Evolutionary conservation across 2,797 vertebrate species (phyloP).

Genomic region (Lutjanus argentimaculatus): DNA sequence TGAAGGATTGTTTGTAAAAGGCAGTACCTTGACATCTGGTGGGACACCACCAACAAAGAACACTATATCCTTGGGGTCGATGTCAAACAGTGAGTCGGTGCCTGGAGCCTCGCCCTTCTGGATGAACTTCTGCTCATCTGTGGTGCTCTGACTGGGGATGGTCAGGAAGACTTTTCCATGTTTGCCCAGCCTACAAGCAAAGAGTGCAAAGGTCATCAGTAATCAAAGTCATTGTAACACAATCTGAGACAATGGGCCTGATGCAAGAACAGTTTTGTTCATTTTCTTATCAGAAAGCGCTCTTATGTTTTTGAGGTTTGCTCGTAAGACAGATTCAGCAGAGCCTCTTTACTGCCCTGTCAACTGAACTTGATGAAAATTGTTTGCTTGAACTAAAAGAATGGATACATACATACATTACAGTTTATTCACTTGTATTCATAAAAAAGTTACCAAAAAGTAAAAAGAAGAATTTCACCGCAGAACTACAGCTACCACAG

Average conservation of each 20-base stretch:
- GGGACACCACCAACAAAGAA: slow-evolving; percentile 96
- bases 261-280: too few relatives aligned
- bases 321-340: neutral
- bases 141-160: slow-evolving; percentile 91
- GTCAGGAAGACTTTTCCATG: slow-evolving; percentile 97
- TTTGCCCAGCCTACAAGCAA: slow-evolving; percentile 88
- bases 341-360: neutral
- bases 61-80: slow-evolving; percentile 90
- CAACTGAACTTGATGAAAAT: neutral
- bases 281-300: neutral
- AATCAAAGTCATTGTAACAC: neutral
- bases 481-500: too few relatives aligned
- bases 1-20: neutral
- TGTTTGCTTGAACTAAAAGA: neutral
- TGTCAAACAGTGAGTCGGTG: slow-evolving; percentile 91
- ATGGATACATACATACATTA: too few relatives aligned
- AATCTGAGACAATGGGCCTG: neutral
- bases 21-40: slow-evolving; percentile 87
- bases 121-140: slow-evolving; percentile 97
- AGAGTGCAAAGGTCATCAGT: slow-evolving; percentile 16
- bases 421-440: too few relatives aligned
- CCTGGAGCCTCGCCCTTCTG: slow-evolving; percentile 92
- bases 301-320: neutral
- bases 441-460: neutral
- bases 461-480: too few relatives aligned